phyloP scores from a whole-genome alignment of 1,140 invertebrate species.

The Pseudomyrmex dendroicus region DNA sequence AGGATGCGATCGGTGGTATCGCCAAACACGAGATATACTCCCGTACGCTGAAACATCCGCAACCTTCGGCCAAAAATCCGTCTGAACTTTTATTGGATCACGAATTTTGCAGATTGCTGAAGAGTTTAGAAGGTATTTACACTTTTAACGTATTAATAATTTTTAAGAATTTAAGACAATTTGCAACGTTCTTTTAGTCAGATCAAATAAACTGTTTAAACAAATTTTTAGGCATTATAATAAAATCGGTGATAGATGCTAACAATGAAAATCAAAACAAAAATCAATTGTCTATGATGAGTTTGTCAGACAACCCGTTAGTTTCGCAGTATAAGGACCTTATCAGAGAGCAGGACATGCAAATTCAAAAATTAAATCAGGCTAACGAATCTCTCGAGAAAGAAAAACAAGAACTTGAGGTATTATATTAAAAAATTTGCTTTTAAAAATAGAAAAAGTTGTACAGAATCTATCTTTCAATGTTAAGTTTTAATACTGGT shows the following conservation, averaged over 20 bases:
- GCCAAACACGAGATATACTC: slow-evolving; percentile 96
- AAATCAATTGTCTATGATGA: slow-evolving; percentile 76
- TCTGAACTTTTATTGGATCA: slow-evolving; percentile 96
- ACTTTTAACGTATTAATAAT: neutral
- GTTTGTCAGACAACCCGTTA: slow-evolving; percentile 86
- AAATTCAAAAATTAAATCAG: slow-evolving; percentile 88
- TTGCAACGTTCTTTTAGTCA: no score
- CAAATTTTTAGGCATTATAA: slow-evolving; percentile 75
- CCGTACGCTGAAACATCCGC: slow-evolving; percentile 96
- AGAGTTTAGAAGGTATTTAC: slow-evolving; percentile 89
- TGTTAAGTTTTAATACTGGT: slow-evolving; percentile 58
- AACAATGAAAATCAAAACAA: slow-evolving; percentile 77
- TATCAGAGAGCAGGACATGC: slow-evolving; percentile 94
- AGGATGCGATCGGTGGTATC: slow-evolving; percentile 94
- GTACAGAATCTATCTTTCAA: slow-evolving; percentile 15
- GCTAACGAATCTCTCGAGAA: slow-evolving; percentile 85
- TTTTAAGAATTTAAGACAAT: no score
- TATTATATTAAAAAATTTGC: slow-evolving; percentile 63
- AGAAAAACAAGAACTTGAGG: slow-evolving; percentile 86
- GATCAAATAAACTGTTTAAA: no score
- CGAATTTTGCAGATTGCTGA: slow-evolving; percentile 96
- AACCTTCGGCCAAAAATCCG: slow-evolving; percentile 91
- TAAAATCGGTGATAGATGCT: slow-evolving; percentile 86
- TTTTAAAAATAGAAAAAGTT: neutral
- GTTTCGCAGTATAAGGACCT: slow-evolving; percentile 94